A percentile compares a stretch with the other conserved stretches of the same genome.
Evolutionary conservation across 2,113 vertebrate species (phyloP).

Genomic region (Hydropotes inermis): DNA sequence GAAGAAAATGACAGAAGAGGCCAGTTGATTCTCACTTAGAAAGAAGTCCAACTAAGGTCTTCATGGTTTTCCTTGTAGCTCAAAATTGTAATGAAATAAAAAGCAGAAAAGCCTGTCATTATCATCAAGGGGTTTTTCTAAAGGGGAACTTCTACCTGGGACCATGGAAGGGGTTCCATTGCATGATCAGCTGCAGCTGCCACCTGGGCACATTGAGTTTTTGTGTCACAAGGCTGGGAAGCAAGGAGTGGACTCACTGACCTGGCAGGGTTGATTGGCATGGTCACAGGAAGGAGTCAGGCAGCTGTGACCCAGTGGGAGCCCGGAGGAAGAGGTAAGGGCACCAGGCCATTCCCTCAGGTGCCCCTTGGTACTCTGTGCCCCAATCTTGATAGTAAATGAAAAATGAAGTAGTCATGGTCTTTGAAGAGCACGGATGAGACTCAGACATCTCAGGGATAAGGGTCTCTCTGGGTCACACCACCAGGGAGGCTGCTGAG

Average conservation of each 20-base stretch:
- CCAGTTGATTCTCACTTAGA: neutral
- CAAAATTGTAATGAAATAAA: neutral
- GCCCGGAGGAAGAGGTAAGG: neutral
- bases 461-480: neutral
- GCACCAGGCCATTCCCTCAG: neutral
- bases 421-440: neutral
- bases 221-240: neutral
- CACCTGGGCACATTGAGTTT: neutral
- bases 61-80: neutral
- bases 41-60: neutral
- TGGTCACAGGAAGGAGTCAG: too few species aligned
- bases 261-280: neutral
- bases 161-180: neutral
- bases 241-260: neutral
- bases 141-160: neutral
- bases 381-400: neutral
- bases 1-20: neutral
- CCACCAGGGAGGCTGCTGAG: neutral
- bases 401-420: neutral
- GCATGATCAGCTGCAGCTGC: neutral
- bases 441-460: neutral
- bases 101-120: neutral
- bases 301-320: too few species aligned
- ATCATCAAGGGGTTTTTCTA: neutral
- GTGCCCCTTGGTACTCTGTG: neutral